Conservation (phyloP, 30 jellyfish, hydroid and myxozoan genomes). For the Clytia hemisphaerica region DNA sequence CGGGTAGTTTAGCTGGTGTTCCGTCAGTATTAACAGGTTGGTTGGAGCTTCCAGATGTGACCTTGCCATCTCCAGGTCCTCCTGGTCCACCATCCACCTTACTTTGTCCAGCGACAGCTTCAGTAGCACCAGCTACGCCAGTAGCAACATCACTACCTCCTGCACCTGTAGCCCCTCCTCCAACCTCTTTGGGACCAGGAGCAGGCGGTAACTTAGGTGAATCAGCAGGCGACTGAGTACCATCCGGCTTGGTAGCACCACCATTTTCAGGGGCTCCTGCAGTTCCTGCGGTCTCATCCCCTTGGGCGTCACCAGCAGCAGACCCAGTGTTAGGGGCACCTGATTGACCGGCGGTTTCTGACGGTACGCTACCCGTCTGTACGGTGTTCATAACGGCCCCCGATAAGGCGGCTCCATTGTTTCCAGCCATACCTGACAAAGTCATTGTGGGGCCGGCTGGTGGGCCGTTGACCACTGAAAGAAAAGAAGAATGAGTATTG, state of each 20-base stretch:
- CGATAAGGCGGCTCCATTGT: slow-evolving; percentile 46
- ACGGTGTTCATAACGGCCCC: slow-evolving; percentile 58
- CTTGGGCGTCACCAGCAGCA: slow-evolving; percentile 51
- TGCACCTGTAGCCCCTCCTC: slow-evolving; percentile 33
- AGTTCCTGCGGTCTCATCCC: slow-evolving; percentile 44
- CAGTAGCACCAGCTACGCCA: slow-evolving; percentile 45
- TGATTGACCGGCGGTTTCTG: slow-evolving; percentile 83
- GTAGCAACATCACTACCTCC: slow-evolving; percentile 50
- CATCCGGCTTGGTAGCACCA: slow-evolving; percentile 47
- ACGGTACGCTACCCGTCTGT: slow-evolving; percentile 83
- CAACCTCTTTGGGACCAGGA: slow-evolving; percentile 34
- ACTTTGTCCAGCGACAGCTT: slow-evolving; percentile 43
- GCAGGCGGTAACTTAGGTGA: slow-evolving; percentile 30
- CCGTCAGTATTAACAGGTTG: no score
- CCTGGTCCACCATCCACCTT: slow-evolving; percentile 40
- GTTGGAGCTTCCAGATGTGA: no score
- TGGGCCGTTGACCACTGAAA: slow-evolving; percentile 72
- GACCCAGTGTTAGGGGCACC: slow-evolving; percentile 46
- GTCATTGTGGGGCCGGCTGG: slow-evolving; percentile 60
- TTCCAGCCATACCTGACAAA: slow-evolving; percentile 58
- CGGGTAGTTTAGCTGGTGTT: no score
- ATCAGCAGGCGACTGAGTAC: slow-evolving; percentile 28
- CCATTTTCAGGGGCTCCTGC: slow-evolving; percentile 48
- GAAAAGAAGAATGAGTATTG: neutral
- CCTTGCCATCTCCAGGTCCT: slow-evolving; percentile 44